Conservation (phyloP, 2,113 vertebrate species). For the Corapipo altera region DNA sequence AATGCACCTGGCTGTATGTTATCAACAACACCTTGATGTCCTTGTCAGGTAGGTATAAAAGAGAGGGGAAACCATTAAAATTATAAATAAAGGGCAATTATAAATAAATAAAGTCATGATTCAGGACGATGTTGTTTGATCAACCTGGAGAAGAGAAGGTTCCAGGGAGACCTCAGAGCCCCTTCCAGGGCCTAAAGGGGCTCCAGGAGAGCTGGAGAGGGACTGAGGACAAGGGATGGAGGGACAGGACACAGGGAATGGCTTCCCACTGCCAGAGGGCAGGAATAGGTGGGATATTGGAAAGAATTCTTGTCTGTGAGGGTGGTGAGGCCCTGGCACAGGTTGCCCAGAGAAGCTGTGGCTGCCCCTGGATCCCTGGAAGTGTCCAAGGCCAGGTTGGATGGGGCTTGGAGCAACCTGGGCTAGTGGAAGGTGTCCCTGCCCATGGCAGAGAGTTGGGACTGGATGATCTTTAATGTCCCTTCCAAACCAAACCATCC, state of each 20-base stretch:
- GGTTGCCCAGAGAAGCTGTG: not conserved
- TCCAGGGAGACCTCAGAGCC: not conserved
- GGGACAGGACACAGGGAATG: not conserved
- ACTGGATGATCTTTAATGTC: rapidly evolving
- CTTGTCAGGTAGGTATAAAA: constrained; percentile 85
- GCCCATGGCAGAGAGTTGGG: not conserved
- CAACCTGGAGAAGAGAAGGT: not conserved
- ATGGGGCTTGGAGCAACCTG: rapidly evolving
- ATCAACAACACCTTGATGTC: constrained; percentile 99
- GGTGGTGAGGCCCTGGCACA: not conserved
- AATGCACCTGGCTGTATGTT: constrained; percentile 96
- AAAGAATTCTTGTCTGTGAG: not conserved
- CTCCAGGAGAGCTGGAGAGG: not conserved
- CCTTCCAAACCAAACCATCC: not conserved
- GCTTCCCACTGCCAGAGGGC: rapidly evolving
- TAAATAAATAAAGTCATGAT: not conserved
- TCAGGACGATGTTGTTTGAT: not conserved
- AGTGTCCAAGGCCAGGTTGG: not conserved
- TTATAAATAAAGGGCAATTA: not conserved
- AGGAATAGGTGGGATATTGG: not conserved
- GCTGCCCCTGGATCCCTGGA: not conserved
- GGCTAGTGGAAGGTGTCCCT: not conserved
- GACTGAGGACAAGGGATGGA: not conserved
- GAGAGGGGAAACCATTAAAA: rapidly evolving
- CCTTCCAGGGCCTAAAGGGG: not conserved